A percentile compares a stretch with the other conserved stretches of the same genome.
Conservation (phyloP, 1,140 invertebrate species). For the Lutraria rhynchaena region DNA sequence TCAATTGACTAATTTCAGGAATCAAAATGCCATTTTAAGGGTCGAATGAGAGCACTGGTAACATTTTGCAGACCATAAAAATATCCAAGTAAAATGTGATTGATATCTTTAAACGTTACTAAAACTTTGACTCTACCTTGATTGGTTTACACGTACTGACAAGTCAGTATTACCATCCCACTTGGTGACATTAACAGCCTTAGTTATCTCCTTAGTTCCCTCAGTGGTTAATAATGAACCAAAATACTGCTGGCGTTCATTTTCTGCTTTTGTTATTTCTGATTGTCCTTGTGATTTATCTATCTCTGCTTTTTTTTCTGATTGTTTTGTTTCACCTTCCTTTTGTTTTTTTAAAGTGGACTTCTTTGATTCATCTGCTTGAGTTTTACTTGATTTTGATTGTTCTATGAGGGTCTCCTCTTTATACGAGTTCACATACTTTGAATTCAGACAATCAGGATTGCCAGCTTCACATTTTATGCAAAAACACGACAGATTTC, state of each 20-base stretch:
- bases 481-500: constrained; percentile 27
- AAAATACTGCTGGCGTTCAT: background rate
- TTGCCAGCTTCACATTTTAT: constrained; percentile 11
- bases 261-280: background rate
- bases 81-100: background rate
- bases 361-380: no score
- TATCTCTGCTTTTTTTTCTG: background rate
- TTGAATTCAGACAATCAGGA: constrained; percentile 20
- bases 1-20: no score
- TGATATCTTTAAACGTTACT: constrained; percentile 11
- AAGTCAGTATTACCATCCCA: constrained; percentile 6
- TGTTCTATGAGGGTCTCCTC: constrained; percentile 18
- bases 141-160: no score
- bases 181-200: background rate
- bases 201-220: background rate
- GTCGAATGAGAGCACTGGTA: no score
- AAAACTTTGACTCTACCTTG: constrained; percentile 8
- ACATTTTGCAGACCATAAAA: constrained; percentile 7
- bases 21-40: no score
- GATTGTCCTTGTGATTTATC: background rate
- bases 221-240: background rate
- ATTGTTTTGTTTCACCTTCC: constrained; percentile 7
- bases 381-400: background rate
- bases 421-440: constrained; percentile 18
- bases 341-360: background rate